Base-by-base conservation (phyloP, 2,888 invertebrate genomes). In the Sclerodermus sp. region DNA sequence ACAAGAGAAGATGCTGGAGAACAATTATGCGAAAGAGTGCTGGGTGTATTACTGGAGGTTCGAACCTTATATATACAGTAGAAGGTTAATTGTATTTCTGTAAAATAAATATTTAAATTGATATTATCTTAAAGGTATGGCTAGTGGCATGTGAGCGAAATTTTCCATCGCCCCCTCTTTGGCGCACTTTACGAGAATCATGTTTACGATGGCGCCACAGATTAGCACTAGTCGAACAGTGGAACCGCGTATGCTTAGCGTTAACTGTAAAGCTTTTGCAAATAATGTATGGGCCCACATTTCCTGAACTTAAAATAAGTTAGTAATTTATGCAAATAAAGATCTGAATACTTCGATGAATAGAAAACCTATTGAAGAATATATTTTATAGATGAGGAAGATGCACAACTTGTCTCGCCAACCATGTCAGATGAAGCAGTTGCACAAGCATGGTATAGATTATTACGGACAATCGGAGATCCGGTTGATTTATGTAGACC, bases 1-100 rank as follows among this genome's bases (percentile, higher is more conserved):
- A 89, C 94, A 29, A 92, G 92, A 80, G 96, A 96, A 79, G 92
- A 95, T 70, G 93, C 94, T n/a, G 93, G 93, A 0, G 96, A 96
- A 76, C 95, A 96, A 75, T 82, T 97, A 39, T 95, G 96, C 75
- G 95, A 96, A 77, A 82, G 97, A 31, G 94, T 97, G 45, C 82
- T 97, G 4, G 93, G 93, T 61, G 96, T 96, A 31, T 83, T 97
- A 47, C 92, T 97, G 78, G 94, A 96, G 81, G 88, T 93, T 8
- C 8, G 45, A 83, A 13, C 12, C 41, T 15, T 32, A 38, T 37
- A 44, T 29, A n/a, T 31, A 34, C 10, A 37, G 14, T 9, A 29
- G 15, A 39, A n/a, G 12, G 8, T 3, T 31, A 6, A 45, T n/a
- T n/a, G n/a, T n/a, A n/a, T n/a, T n/a, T 10, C 38, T 15, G 23